Evolutionary conservation across 2,888 invertebrate species (phyloP).

Genomic region (Macrophya alboannulata): DNA sequence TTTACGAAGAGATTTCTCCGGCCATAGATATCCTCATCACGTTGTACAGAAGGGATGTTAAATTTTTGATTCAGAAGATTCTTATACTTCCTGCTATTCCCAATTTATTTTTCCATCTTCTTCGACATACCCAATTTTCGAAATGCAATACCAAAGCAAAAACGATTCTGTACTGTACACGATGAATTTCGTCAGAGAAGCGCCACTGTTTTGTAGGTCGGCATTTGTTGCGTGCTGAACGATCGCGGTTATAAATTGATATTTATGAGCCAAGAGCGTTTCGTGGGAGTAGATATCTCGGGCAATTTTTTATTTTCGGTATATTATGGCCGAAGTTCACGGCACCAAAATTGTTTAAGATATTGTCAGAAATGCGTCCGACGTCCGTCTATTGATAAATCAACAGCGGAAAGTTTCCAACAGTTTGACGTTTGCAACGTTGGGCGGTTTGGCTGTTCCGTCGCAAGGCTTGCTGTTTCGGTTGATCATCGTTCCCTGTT

Average conservation of each 20-base stretch:
- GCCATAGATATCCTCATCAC: neutral
- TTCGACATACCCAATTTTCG: slow-evolving; percentile 30
- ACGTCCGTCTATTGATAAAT: slow-evolving; percentile 31
- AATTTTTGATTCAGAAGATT: neutral
- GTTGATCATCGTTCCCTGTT: slow-evolving; percentile 17
- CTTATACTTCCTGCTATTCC: neutral
- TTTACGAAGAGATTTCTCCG: neutral
- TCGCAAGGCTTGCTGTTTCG: neutral
- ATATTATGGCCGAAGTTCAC: neutral
- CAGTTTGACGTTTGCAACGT: neutral
- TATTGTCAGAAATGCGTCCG: slow-evolving; percentile 39
- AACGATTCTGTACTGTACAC: neutral
- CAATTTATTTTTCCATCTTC: slow-evolving; percentile 3
- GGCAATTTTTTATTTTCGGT: slow-evolving; percentile 36
- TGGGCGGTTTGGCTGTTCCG: neutral
- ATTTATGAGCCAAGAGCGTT: slow-evolving; percentile 42
- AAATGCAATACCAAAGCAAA: neutral
- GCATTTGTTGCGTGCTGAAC: slow-evolving; percentile 44
- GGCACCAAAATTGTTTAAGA: slow-evolving; percentile 32
- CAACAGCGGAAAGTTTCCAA: slow-evolving; percentile 11
- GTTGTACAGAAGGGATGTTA: neutral
- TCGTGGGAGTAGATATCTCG: slow-evolving; percentile 41
- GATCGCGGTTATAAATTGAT: slow-evolving; percentile 52
- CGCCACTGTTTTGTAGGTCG: slow-evolving; percentile 32
- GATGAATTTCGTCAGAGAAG: slow-evolving; percentile 31